Percentiles rank a stretch among this genome's conserved stretches.
Evolutionary conservation across 2,113 vertebrate genomes (phyloP).

Genomic region (Lampris incognitus): DNA sequence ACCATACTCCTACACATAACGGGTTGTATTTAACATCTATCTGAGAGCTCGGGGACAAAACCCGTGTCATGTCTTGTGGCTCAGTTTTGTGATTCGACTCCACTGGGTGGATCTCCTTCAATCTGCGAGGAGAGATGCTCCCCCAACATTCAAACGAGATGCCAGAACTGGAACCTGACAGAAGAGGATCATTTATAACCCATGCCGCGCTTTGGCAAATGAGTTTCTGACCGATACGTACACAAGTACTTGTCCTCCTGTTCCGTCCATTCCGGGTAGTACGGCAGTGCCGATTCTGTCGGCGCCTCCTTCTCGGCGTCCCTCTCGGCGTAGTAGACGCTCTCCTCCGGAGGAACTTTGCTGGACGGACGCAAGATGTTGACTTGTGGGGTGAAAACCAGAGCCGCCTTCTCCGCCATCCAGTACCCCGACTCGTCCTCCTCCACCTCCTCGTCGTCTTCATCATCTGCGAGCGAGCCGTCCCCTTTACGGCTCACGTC

Average conservation of each 20-base stretch:
- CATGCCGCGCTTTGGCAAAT: no score
- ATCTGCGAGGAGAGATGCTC: no score
- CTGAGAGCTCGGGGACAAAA: no score
- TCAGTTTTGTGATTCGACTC: no score
- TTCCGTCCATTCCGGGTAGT: conserved; percentile 6
- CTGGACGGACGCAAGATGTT: conserved; percentile 52
- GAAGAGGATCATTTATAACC: no score
- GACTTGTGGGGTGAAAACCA: conserved; percentile 79
- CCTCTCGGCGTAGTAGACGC: conserved; percentile 5
- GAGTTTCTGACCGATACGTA: conserved; percentile 42
- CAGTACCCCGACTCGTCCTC: conserved; percentile 14
- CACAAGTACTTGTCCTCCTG: conserved; percentile 51
- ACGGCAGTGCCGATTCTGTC: conserved; percentile 28
- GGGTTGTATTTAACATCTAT: no score
- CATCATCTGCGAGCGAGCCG: conserved; percentile 62
- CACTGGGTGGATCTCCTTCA: no score
- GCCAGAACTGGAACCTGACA: no score
- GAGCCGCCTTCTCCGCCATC: conserved; percentile 54
- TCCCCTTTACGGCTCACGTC: conserved; percentile 8
- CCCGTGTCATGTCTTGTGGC: no score
- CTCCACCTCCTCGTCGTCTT: conserved; percentile 41
- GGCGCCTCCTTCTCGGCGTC: neutral
- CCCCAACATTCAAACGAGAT: no score
- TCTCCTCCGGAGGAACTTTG: conserved; percentile 48
- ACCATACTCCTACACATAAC: no score